Conservation (phyloP, 2,113 vertebrate species). For the Peromyscus polionotus region DNA sequence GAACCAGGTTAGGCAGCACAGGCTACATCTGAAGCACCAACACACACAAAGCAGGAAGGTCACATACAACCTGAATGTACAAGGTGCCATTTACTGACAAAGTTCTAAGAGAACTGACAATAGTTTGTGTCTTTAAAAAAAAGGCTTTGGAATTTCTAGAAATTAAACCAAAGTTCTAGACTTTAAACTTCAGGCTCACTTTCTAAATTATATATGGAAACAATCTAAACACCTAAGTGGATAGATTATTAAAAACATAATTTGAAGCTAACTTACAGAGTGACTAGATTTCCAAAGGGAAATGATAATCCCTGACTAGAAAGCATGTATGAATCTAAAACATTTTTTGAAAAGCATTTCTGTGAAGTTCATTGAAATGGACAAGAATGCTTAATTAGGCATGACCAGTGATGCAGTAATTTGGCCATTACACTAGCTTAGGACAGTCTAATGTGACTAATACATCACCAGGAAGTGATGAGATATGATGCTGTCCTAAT, state of each 20-base stretch:
- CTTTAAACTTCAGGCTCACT: neutral
- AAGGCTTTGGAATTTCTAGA: neutral
- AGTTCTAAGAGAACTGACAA: neutral
- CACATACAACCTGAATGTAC: neutral
- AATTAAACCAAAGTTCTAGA: neutral
- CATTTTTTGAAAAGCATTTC: neutral
- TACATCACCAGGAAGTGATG: neutral
- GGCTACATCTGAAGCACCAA: rapidly evolving
- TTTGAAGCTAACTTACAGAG: conserved; percentile 10
- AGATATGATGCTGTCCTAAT: neutral
- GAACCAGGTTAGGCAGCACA: neutral
- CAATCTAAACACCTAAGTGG: neutral
- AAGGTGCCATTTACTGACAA: neutral
- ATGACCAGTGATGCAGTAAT: neutral
- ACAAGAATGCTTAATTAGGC: neutral
- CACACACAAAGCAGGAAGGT: neutral
- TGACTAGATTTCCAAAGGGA: conserved; percentile 50
- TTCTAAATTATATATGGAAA: neutral
- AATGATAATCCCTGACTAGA: conserved; percentile 26
- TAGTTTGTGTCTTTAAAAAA: neutral
- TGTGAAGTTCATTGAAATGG: neutral
- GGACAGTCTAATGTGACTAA: neutral
- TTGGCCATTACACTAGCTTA: neutral
- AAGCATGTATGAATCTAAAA: neutral
- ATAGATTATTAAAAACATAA: neutral